These are phyloP conservation scores for Paratrypauchen microcephalus DNA, from an alignment of 2,797 vertebrate species.

Conservation along the genomic window DNA sequence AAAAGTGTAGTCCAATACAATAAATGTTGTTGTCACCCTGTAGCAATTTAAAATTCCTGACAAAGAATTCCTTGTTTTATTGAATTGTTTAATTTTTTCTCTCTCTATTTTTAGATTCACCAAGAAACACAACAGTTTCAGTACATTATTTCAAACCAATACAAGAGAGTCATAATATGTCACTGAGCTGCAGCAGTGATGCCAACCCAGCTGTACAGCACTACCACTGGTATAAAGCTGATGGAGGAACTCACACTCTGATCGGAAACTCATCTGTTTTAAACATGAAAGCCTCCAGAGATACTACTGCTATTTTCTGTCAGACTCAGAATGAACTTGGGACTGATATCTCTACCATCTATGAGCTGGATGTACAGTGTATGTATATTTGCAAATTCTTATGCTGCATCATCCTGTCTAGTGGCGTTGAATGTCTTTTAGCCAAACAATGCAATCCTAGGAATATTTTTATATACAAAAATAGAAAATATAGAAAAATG, in stretches of 20 bases:
- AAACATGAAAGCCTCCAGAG: not conserved
- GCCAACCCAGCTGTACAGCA: constrained; percentile 18
- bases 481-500: no score
- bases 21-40: no score
- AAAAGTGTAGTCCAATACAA: no score
- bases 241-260: constrained; percentile 2
- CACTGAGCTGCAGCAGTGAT: constrained; percentile 20
- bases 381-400: no score
- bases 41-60: no score
- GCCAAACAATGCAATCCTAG: no score
- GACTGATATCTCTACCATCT: not conserved
- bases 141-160: not conserved
- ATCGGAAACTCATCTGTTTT: not conserved
- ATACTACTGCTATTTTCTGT: not conserved
- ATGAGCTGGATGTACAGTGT: constrained; percentile 1
- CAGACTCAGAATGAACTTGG: constrained; percentile 4
- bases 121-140: not conserved
- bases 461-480: no score
- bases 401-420: no score
- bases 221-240: constrained; percentile 18
- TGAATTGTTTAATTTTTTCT: no score
- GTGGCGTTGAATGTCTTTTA: no score
- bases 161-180: not conserved
- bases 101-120: not conserved
- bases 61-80: not conserved